A percentile compares a stretch with the other conserved stretches of the same genome.
These are phyloP conservation scores for Orchesella cincta DNA, from an alignment of 1,140 invertebrate genomes.

Conservation along the genomic window DNA sequence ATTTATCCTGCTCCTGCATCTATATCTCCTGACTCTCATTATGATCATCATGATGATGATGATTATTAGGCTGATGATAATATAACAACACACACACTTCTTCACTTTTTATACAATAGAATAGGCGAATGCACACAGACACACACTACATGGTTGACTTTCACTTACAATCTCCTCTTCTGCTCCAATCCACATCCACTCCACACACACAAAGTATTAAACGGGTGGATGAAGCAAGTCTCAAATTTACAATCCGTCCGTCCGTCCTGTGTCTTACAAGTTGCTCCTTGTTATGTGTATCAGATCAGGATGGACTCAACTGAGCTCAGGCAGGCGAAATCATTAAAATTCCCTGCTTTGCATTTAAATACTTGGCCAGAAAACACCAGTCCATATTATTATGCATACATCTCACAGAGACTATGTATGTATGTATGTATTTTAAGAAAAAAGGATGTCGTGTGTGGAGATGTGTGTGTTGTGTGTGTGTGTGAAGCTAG, in stretches of 20 bases:
- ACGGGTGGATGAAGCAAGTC: too few relatives aligned
- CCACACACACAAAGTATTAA: neutral
- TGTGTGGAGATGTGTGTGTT: too few relatives aligned
- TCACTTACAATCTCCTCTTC: neutral
- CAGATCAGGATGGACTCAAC: neutral
- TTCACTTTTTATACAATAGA: neutral
- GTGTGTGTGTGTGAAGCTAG: too few relatives aligned
- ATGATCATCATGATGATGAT: neutral
- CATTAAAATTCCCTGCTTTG: conserved; percentile 15
- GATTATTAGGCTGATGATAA: neutral
- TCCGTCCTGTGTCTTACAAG: neutral
- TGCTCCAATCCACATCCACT: neutral
- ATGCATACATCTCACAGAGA: neutral
- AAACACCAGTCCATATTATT: neutral
- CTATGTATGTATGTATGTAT: neutral
- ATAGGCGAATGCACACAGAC: neutral
- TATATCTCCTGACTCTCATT: neutral
- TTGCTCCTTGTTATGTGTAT: neutral
- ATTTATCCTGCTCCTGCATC: neutral
- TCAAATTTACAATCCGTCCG: neutral
- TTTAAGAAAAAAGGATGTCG: neutral
- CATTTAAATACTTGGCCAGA: neutral
- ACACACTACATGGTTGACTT: neutral
- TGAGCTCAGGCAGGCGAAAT: neutral
- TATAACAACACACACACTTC: neutral